Base-by-base conservation (phyloP, 2,888 invertebrate genomes). In the Pocota personata region DNA sequence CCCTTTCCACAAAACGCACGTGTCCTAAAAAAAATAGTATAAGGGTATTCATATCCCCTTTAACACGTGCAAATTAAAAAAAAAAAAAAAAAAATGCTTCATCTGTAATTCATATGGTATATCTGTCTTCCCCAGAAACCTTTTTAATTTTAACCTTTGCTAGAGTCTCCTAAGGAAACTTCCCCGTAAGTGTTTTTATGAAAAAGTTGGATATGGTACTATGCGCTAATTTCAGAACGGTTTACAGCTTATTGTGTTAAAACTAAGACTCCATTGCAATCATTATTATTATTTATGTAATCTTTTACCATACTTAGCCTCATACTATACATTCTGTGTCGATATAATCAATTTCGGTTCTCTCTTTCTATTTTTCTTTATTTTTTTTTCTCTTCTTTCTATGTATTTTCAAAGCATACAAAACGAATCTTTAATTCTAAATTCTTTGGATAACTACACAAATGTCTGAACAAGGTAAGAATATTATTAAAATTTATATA, bases 391-490 rank as follows among this genome's bases (percentile, higher is more conserved):
- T 60, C 24, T 16, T 35, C 19, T 21, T 46, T 46, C 46, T 46
- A 21, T 46, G 46, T 19, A 72, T 60, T 60, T 7, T 16, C 16
- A 50, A 58, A 72, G 72, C 58, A 14, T 1, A 27, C 58, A 35
- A 48, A 60, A 37, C n/a, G 46, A 72, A 58, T 72, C 58, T 60
- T 60, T 48, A 50, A 60, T 24, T 48, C 48, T 60, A 60, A 72
- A 14, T 48, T 37, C 30, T 10, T 50, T 58, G 58, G 58, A 58
- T 58, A 72, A 60, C 10, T 50, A 60, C 58, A 58, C 72, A 72
- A 72, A 72, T 72, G 72, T 72, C 72, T 48, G 72, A 72, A 60
- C 58, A 72, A 62, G 62, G 52, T 73, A 62, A 52, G 52, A 27
- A 58, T 58, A 27, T 14, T 48, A 10, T 10, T 24, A 6, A 52